These are phyloP conservation scores for Limanda limanda DNA, from an alignment of 2,113 vertebrate genomes.

Conservation along the genomic window DNA sequence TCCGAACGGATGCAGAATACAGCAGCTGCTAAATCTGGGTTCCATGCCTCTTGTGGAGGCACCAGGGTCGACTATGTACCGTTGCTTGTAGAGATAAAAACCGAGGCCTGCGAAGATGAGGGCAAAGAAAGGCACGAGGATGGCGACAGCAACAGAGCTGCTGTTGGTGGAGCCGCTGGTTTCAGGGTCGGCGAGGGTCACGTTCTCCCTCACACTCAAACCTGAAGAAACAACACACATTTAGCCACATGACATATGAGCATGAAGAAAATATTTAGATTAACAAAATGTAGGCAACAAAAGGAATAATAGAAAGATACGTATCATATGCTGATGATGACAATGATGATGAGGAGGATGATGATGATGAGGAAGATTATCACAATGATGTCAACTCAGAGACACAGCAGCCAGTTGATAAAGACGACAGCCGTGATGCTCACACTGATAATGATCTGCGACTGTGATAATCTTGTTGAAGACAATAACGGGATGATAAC, in stretches of 20 bases:
- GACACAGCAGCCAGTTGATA: constrained; percentile 40
- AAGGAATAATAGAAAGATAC: constrained; percentile 28
- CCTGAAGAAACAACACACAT: constrained; percentile 74
- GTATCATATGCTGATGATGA: constrained; percentile 46
- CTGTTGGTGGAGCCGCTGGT: constrained; percentile 92
- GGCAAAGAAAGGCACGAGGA: constrained; percentile 99
- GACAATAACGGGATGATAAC: constrained; percentile 52
- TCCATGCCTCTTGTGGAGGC: neutral
- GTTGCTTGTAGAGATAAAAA: constrained; percentile 99
- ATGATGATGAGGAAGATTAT: constrained; percentile 38
- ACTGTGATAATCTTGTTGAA: constrained; percentile 57
- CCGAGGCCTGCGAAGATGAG: constrained; percentile 99
- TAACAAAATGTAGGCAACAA: neutral
- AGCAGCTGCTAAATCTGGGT: neutral
- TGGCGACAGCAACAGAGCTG: constrained; percentile 97
- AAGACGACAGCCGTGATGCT: constrained; percentile 44
- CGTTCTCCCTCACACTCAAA: constrained; percentile 89
- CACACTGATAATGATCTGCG: constrained; percentile 47
- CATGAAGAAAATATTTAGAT: neutral
- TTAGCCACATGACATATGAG: neutral
- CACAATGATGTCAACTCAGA: constrained; percentile 27
- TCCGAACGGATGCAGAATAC: neutral
- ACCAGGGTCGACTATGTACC: constrained; percentile 78
- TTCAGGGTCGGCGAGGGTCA: constrained; percentile 87
- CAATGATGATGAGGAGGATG: constrained; percentile 11